Evolutionary conservation across 2,113 vertebrate species (phyloP), one percentile per base, ranked within the genome.

Genomic region (Rostratula benghalensis): DNA sequence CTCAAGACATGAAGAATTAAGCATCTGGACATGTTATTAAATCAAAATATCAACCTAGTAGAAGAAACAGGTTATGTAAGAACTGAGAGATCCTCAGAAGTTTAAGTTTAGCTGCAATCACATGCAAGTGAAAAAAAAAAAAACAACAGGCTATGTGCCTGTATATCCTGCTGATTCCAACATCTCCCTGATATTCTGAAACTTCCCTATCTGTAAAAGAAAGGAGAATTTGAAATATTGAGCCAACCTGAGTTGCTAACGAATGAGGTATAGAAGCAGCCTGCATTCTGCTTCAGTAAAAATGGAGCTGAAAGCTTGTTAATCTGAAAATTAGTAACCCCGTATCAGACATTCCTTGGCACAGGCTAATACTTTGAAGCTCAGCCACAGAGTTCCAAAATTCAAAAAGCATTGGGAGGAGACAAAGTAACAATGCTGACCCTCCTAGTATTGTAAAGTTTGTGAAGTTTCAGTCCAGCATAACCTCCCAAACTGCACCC

Each of bases 351-450:
- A 27, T 13, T 24, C 28, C 30, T 69, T 30, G 50, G 33, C 9
- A 16, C 5, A 33, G 16, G 41, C 9, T 14, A 65, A 33, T 2
- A 59, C 3, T 35, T 10, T 46, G 35, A 6, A 90, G 10, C 20
- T 23, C 15, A 39, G 30, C 14, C 33, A 25, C 7, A 16, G 2
- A 17, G 63, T 15, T 8, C 35, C 28, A 35, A 46, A 28, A 64
- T 18, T 69, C 43, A 61, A 73, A 68, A 0, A 11, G 35, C 27
- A 13, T 0, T 20, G n/a, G 0, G 4, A 61, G 13, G 1, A 33
- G 25, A 59, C n/a, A 30, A 56, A 50, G n/a, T 13, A 51, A 45
- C 22, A 59, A 60, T 4, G 27, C n/a, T 13, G 31, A 43, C 39
- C 31, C 37, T 70, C 25, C 57, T 30, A 39, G 39, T 11, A 39